Percentiles rank a stretch among this genome's conserved stretches.
phyloP scores from a whole-genome alignment of 2,888 invertebrate species.

The Bhutanitis thaidina region DNA sequence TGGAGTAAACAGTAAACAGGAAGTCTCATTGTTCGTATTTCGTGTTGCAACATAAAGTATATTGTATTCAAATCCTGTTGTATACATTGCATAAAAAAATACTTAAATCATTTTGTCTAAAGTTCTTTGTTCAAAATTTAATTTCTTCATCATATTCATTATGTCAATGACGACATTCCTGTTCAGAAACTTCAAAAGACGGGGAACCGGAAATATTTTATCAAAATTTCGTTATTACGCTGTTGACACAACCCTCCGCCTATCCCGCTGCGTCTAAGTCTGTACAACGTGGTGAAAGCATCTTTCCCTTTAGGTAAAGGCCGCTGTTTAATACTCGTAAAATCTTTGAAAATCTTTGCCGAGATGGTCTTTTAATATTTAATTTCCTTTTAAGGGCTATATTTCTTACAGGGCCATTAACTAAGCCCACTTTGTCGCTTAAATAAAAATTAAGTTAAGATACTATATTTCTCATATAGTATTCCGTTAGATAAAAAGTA shows the following conservation, averaged over 20 bases:
- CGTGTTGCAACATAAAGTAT: no score
- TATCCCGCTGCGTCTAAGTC: conserved; percentile 31
- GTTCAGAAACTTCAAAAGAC: conserved; percentile 20
- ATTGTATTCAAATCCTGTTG: no score
- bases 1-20: no score
- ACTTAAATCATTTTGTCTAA: not conserved
- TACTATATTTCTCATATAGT: conserved; percentile 26
- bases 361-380: conserved; percentile 71
- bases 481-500: conserved; percentile 18
- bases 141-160: conserved; percentile 24
- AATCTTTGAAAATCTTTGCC: conserved; percentile 60
- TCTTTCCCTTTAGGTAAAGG: conserved; percentile 44
- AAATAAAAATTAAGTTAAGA: conserved; percentile 38
- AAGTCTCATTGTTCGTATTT: no score
- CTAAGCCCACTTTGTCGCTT: conserved; percentile 36
- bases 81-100: no score
- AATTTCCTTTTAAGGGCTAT: conserved; percentile 60
- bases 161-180: conserved; percentile 28
- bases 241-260: conserved; percentile 43
- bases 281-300: conserved; percentile 36
- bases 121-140: conserved; percentile 28
- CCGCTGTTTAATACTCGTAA: conserved; percentile 60
- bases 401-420: conserved; percentile 39
- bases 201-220: conserved; percentile 45
- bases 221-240: conserved; percentile 65